Base-by-base conservation (phyloP, 1,140 invertebrate species). In the Ceratoteleas bidentatus region DNA sequence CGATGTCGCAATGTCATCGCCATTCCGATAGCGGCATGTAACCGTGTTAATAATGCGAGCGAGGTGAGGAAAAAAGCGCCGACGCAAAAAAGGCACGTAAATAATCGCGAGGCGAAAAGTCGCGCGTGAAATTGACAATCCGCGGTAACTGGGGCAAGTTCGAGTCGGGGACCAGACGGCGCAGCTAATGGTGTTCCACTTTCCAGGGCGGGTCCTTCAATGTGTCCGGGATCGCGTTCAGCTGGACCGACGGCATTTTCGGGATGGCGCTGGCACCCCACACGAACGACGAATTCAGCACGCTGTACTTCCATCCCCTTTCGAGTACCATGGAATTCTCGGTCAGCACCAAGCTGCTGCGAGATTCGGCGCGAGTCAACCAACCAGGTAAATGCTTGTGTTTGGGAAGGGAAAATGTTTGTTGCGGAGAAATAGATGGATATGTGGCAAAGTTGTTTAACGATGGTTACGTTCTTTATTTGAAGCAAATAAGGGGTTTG, bases 271-370 rank as follows among this genome's bases (percentile, higher is more conserved):
- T 96, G 8, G 93, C 93, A 6, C 92, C 94, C 0, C 92, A 93
- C 50, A 75, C 88, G 2, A 3, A 76, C 24, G 93, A 95, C 66
- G 95, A 95, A 33, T 95, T 90, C 84, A 94, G 95, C 65, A 95
- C 93, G 0, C 84, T 96, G 2, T 96, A 95, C 80, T 96, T 96
- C 91, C 95, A 96, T 87, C 94, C 95, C 0, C 92, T 96, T 80
- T 93, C 94, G 9, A 96, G 95, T 72, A 94, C 92, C 11, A 93
- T 94, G 85, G 95, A 96, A 85, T 96, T 95, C 85, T 87, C 94
- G 0, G 95, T 96, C 0, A 94, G 92, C 6, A 96, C 95, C 0
- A 93, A 92, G 47, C 90, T 94, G 16, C 87, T 96, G 13, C 92
- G 94, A 32, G 93, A 95, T 76, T 52, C 85, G 87, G 93, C 85